Percentiles rank a stretch among this genome's conserved stretches.
Conservation (phyloP, 2,113 vertebrate species). For the Pterocles orientalis region DNA sequence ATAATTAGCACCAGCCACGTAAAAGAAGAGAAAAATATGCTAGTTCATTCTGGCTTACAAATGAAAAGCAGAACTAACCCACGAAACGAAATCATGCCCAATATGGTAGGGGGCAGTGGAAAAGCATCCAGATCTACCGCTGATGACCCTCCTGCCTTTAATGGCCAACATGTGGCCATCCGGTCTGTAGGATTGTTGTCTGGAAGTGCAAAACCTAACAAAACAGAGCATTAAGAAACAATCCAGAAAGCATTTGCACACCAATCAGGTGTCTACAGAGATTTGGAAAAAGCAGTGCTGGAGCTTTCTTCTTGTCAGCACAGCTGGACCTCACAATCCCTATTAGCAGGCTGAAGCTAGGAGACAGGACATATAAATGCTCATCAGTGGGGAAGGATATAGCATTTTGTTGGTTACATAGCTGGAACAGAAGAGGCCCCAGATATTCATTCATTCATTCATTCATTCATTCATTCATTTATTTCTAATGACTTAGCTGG, state of each 20-base stretch:
- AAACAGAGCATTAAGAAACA: not conserved
- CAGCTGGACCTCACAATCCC: not conserved
- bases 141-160: not conserved
- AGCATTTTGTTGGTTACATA: not conserved
- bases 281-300: not conserved
- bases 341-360: not conserved
- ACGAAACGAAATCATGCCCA: not conserved
- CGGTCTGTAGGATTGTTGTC: not conserved
- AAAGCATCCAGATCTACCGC: not conserved
- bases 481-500: not conserved
- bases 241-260: not conserved
- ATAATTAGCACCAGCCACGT: not conserved
- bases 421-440: constrained; percentile 4
- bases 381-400: not conserved
- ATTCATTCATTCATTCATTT: not conserved
- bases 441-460: not conserved
- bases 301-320: not conserved
- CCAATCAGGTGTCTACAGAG: not conserved
- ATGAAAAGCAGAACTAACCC: not conserved
- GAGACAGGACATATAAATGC: not conserved
- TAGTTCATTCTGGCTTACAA: not conserved
- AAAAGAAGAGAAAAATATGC: not conserved
- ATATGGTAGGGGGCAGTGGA: not conserved
- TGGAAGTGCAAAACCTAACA: not conserved
- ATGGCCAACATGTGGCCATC: not conserved